A percentile compares a stretch with the other conserved stretches of the same genome.
Conservation (phyloP, 2,113 vertebrate genomes). For the Electrona antarctica region DNA sequence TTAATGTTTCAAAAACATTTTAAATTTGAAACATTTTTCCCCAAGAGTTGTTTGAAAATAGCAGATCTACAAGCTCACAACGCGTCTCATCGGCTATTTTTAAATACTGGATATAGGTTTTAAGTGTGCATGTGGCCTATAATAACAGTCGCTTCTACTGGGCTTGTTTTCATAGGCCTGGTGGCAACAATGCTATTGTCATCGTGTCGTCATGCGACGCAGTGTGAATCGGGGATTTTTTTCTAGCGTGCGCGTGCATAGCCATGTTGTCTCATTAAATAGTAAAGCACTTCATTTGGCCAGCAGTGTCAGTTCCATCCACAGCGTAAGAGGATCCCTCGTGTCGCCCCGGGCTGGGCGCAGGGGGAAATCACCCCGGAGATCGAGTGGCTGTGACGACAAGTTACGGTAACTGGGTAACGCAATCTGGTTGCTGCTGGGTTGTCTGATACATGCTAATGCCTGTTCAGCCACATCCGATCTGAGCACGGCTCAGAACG, state of each 20-base stretch:
- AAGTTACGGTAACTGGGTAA: constrained; percentile 76
- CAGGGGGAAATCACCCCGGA: constrained; percentile 62
- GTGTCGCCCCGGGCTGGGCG: constrained; percentile 33
- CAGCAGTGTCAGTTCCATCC: constrained; percentile 67
- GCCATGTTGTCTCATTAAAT: constrained; percentile 71
- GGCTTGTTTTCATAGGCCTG: too few relatives aligned
- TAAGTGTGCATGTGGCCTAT: too few relatives aligned
- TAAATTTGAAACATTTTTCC: too few relatives aligned
- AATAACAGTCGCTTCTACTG: too few relatives aligned
- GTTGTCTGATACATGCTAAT: constrained; percentile 78
- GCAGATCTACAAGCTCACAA: too few relatives aligned
- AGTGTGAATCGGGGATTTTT: too few relatives aligned
- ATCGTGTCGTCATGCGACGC: too few relatives aligned
- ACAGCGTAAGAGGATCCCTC: constrained; percentile 65
- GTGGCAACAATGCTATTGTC: too few relatives aligned
- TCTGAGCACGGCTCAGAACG: constrained; percentile 52
- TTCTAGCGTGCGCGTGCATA: constrained; percentile 22
- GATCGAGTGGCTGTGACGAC: constrained; percentile 58
- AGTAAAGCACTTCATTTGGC: constrained; percentile 70
- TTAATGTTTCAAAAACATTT: too few relatives aligned
- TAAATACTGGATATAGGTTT: too few relatives aligned
- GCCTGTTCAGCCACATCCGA: constrained; percentile 73
- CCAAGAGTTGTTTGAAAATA: too few relatives aligned
- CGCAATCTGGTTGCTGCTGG: constrained; percentile 64
- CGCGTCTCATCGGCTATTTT: too few relatives aligned